phyloP scores from a whole-genome alignment of 1,140 invertebrate species.

The Thaumetopoea pityocampa region DNA sequence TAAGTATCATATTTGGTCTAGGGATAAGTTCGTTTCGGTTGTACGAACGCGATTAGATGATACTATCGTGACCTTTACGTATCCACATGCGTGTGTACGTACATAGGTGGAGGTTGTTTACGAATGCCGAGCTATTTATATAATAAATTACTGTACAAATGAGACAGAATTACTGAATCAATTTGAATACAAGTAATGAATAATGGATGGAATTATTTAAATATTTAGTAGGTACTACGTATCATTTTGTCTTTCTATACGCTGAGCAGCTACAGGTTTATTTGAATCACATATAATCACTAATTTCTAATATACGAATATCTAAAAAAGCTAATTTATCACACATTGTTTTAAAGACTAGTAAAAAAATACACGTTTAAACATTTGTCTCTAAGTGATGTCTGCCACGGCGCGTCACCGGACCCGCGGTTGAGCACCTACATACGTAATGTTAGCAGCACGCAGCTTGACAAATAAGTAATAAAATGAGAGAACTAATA shows the following conservation, averaged over 20 bases:
- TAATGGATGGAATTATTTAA: slow-evolving; percentile 17
- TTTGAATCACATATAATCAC: slow-evolving; percentile 25
- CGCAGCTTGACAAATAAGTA: no score
- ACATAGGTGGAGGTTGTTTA: slow-evolving; percentile 8
- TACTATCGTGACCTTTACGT: no score
- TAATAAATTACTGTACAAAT: not conserved
- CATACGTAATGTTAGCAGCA: not conserved
- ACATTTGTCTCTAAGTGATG: slow-evolving; percentile 3
- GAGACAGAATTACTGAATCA: not conserved
- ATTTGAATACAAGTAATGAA: slow-evolving; percentile 1
- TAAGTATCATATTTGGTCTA: no score
- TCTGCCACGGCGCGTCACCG: slow-evolving; percentile 6
- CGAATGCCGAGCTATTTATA: not conserved
- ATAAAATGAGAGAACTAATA: no score
- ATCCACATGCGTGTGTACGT: no score
- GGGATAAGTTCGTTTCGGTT: no score
- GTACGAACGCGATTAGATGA: no score
- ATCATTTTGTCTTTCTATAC: slow-evolving; percentile 23
- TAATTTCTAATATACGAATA: slow-evolving; percentile 14
- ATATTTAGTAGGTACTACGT: slow-evolving; percentile 6
- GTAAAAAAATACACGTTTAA: slow-evolving; percentile 7
- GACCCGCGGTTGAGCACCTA: slow-evolving; percentile 6
- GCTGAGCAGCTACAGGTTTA: slow-evolving; percentile 27
- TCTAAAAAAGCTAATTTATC: slow-evolving; percentile 34
- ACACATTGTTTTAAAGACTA: slow-evolving; percentile 29